Base-by-base conservation (phyloP, 2,888 invertebrate genomes). In the Eulithis prunata region DNA sequence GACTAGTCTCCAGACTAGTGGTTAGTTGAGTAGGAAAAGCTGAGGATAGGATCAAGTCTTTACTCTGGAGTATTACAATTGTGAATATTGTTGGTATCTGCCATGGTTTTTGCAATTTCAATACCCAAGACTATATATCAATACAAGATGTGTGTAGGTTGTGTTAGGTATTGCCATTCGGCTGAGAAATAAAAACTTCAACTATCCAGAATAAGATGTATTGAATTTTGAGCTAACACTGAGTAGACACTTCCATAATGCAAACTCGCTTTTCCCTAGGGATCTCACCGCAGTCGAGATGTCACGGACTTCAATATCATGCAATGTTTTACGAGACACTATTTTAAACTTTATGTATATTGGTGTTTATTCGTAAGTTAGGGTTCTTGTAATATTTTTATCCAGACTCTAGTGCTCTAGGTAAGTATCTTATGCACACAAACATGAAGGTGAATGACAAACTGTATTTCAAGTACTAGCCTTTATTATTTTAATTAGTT, bases 231-330 rank as follows among this genome's bases (percentile, higher is more conserved):
- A 28, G 43, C 14, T 51, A 11, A 38, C 28, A 46, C 52, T 28
- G 32, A 47, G 43, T 32, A 53, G 43, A 36, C n/a, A 47, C 28
- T 60, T 64, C 60, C 46, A 57, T 57, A 60, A 67, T 63, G 52
- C 53, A 52, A 12, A 49, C 12, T 49, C 67, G 21, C 63, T 45
- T 45, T 8, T 49, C 67, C 45, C 63, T 21, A 11, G 67, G 57
- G 63, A 13, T n/a, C 3, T 32, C 67, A 74, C 74, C 75, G 75
- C 75, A 76, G 74, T 76, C 5, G 7, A 59, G 45, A 62, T 71
- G 77, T 75, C 77, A 68, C 74, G 62, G 57, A 66, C 70, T 72
- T 71, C 76, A 78, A 79, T 80, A 78, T 81, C 75, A 73, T 75
- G 71, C 53, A 62, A 61, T 71, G 65, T 74, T 78, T 78, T 77